phyloP scores from a whole-genome alignment of 2,888 invertebrate species.

The Blera fallax region DNA sequence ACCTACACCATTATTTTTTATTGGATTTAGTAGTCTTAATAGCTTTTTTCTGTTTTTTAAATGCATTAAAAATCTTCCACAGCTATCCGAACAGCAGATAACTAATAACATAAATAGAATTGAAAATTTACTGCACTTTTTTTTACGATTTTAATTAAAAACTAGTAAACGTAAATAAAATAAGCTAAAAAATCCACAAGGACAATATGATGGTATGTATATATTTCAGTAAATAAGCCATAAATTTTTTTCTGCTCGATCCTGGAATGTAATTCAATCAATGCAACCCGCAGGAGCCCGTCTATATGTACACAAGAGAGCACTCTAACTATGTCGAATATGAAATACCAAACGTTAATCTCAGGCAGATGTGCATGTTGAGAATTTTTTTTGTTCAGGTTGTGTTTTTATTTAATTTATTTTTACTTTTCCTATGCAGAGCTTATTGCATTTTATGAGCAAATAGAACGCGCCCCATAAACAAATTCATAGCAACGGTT shows the following conservation, averaged over 20 bases:
- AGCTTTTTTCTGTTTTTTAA: too few relatives aligned
- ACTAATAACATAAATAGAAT: background rate
- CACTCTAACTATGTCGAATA: constrained; percentile 19
- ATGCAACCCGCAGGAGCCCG: constrained; percentile 8
- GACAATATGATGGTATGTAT: too few relatives aligned
- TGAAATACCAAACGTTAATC: constrained; percentile 37
- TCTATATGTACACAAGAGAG: constrained; percentile 23
- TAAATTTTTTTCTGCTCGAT: background rate
- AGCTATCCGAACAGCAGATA: background rate
- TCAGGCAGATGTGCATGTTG: constrained; percentile 43
- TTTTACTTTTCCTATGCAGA: background rate
- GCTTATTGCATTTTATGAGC: constrained; percentile 38
- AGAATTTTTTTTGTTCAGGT: constrained; percentile 6
- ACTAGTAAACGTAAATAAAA: constrained; percentile 1
- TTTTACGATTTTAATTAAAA: constrained; percentile 33
- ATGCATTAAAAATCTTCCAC: background rate
- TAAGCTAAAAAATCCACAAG: constrained; percentile 1
- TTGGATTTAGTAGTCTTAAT: too few relatives aligned
- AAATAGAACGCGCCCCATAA: background rate
- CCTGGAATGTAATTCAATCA: constrained; percentile 38
- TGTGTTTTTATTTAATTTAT: background rate
- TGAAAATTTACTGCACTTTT: background rate
- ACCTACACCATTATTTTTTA: too few relatives aligned
- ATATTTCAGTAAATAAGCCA: background rate
- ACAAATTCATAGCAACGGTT: background rate